phyloP scores from a whole-genome alignment of 1,140 invertebrate species.

The Mya arenaria region DNA sequence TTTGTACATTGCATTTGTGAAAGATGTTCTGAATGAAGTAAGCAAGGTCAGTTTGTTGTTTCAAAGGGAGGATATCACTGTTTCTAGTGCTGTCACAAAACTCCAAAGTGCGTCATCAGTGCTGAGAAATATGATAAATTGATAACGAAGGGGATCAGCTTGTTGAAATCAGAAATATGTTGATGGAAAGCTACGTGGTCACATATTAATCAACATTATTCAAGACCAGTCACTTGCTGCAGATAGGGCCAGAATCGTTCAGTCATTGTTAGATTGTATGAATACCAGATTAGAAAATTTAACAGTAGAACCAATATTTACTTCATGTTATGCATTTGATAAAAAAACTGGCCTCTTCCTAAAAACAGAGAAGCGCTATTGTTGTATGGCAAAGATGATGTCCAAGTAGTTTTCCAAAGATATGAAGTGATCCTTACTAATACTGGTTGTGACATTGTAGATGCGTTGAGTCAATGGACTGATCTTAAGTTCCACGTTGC shows the following conservation, averaged over 20 bases:
- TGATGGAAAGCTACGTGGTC: neutral
- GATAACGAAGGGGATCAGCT: neutral
- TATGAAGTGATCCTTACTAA: no score
- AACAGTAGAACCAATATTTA: no score
- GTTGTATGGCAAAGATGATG: conserved; percentile 11
- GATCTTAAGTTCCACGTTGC: conserved; percentile 4
- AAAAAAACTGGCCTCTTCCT: no score
- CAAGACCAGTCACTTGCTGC: neutral
- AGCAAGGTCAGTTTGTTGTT: neutral
- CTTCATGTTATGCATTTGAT: no score
- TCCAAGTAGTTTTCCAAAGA: neutral
- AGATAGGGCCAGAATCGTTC: neutral
- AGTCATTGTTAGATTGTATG: no score
- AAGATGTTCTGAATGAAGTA: conserved; percentile 33
- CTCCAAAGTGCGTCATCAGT: neutral
- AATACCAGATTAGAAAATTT: no score
- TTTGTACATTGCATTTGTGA: conserved; percentile 40
- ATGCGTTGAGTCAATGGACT: conserved; percentile 14
- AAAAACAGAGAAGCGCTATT: no score
- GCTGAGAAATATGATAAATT: neutral
- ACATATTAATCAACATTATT: neutral
- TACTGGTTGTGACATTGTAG: neutral
- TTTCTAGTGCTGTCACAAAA: conserved; percentile 24
- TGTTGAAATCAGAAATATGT: neutral
- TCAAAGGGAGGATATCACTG: conserved; percentile 9